Conservation (phyloP, 2,888 invertebrate genomes). For the Tenthredo notha region DNA sequence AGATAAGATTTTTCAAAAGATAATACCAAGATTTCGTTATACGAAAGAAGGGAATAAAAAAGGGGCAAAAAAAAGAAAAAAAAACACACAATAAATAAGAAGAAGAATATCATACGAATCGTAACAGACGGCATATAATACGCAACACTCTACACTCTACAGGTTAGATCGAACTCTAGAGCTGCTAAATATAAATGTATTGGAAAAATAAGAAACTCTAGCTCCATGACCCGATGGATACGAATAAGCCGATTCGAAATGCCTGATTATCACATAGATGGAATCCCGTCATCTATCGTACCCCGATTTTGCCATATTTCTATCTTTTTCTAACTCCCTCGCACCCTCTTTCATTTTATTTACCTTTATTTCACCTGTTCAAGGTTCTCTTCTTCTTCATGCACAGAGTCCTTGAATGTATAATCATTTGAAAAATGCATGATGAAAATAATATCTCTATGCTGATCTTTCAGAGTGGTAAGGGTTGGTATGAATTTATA, state of each 20-base stretch:
- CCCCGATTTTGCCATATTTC: neutral
- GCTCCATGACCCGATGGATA: neutral
- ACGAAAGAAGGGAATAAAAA: slow-evolving; percentile 12
- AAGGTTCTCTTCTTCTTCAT: neutral
- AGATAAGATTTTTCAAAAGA: slow-evolving; percentile 5
- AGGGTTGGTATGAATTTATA: neutral
- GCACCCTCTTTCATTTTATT: neutral
- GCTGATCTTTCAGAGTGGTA: neutral
- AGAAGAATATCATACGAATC: neutral
- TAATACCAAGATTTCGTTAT: neutral
- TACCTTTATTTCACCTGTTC: neutral
- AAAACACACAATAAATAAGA: neutral
- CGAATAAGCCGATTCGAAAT: slow-evolving; percentile 29
- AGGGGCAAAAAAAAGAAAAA: neutral
- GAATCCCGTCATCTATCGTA: slow-evolving; percentile 33
- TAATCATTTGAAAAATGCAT: neutral
- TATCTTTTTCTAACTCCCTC: neutral
- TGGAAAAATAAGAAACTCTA: slow-evolving; percentile 31
- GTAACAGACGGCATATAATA: neutral
- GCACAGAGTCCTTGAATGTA: neutral
- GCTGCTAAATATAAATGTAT: slow-evolving; percentile 45
- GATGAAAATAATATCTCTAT: neutral
- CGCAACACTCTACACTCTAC: neutral
- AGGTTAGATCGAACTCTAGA: slow-evolving; percentile 21
- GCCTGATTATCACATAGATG: slow-evolving; percentile 48